Conservation (phyloP, 2,113 vertebrate species). For the Acrocephalus arundinaceus region DNA sequence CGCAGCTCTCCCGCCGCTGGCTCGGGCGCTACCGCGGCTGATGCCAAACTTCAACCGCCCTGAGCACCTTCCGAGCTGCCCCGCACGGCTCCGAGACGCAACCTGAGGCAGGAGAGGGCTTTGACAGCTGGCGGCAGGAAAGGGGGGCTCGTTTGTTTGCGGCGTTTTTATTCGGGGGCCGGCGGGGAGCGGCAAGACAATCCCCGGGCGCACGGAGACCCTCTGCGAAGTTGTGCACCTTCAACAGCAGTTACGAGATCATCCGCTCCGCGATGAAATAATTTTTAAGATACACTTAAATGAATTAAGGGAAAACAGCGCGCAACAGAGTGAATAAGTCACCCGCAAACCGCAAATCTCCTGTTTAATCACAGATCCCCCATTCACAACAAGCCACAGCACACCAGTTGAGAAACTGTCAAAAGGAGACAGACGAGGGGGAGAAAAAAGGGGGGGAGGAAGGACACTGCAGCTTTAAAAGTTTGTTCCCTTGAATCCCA, state of each 20-base stretch:
- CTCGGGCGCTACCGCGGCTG: not conserved
- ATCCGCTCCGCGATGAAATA: not conserved
- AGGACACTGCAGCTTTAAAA: constrained; percentile 78
- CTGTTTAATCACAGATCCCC: constrained; percentile 27
- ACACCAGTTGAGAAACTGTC: constrained; percentile 60
- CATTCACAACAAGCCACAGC: constrained; percentile 21
- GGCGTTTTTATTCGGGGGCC: not conserved
- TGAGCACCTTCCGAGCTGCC: not conserved
- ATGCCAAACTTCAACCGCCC: not conserved
- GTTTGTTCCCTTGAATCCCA: constrained; percentile 72
- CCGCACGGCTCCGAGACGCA: not conserved
- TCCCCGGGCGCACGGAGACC: not conserved
- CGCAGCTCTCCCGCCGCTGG: not conserved
- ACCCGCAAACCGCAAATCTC: constrained; percentile 34
- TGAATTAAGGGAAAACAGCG: constrained; percentile 19
- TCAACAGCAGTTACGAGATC: not conserved
- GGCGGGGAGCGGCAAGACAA: not conserved
- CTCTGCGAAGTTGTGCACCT: constrained; percentile 29
- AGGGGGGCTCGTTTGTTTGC: not conserved
- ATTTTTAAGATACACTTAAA: not conserved
- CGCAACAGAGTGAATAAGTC: constrained; percentile 12
- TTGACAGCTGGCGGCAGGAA: not conserved
- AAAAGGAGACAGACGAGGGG: constrained; percentile 49
- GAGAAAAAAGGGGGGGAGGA: constrained; percentile 7
- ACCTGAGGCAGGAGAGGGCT: not conserved